Evolutionary conservation across 2,888 invertebrate genomes (phyloP).

Genomic region (Labia minor): DNA sequence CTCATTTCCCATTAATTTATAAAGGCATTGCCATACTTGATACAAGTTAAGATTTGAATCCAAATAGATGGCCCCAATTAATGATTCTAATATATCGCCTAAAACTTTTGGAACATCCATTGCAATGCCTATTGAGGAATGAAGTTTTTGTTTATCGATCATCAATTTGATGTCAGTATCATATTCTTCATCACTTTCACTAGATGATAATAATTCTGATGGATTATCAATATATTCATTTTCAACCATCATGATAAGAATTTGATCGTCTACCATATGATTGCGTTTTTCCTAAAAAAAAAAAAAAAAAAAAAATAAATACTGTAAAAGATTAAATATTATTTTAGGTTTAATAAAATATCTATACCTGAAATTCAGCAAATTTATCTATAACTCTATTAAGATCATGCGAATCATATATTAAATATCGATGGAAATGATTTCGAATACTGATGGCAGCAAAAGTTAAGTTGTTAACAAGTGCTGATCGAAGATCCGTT

Average conservation of each 20-base stretch:
- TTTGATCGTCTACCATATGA: constrained; percentile 52
- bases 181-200: background rate
- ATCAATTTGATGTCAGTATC: background rate
- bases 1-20: constrained; percentile 74
- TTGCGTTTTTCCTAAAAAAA: constrained; percentile 49
- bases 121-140: constrained; percentile 48
- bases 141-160: no score
- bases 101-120: constrained; percentile 85
- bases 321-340: no score
- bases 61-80: constrained; percentile 82
- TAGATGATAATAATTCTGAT: background rate
- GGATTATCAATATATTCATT: no score
- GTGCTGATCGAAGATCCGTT: constrained; percentile 85
- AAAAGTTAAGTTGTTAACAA: constrained; percentile 94
- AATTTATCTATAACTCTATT: constrained; percentile 42
- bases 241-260: background rate
- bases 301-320: no score
- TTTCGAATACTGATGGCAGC: constrained; percentile 78
- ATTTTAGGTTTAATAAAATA: no score
- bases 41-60: constrained; percentile 66
- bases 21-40: constrained; percentile 69
- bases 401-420: constrained; percentile 42
- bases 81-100: constrained; percentile 87
- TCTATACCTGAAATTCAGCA: background rate
- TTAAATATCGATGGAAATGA: constrained; percentile 66